Percentiles rank a stretch among this genome's conserved stretches.
These are phyloP conservation scores for Plumapathes pennacea DNA, from an alignment of 92 coral and sea anemone genomes.

Conservation along the genomic window DNA sequence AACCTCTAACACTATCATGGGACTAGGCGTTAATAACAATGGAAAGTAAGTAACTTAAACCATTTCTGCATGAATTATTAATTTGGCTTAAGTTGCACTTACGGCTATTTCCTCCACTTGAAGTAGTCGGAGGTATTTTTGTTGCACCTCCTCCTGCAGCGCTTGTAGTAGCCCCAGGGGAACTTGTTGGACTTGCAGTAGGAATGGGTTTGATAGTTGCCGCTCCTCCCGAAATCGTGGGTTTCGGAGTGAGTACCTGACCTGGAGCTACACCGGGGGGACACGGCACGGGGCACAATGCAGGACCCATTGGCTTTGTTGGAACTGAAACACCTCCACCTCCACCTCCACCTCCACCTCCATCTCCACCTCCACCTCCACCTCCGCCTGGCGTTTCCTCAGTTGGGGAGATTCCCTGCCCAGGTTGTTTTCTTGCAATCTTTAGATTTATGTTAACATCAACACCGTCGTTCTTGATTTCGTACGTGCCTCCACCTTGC, in stretches of 20 bases:
- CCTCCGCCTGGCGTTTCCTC: constrained; percentile 1
- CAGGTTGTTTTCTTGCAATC: no score
- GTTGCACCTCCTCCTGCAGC: constrained; percentile 18
- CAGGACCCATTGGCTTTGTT: constrained; percentile 13
- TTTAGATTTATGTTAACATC: constrained; percentile 59
- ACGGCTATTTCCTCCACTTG: constrained; percentile 1
- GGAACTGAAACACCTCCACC: constrained; percentile 4
- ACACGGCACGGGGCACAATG: constrained; percentile 25
- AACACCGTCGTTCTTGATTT: constrained; percentile 51
- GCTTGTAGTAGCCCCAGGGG: constrained; percentile 3
- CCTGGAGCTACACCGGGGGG: constrained; percentile 14
- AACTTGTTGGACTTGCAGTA: background rate
- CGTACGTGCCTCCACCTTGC: constrained; percentile 83
- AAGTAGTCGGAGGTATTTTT: constrained; percentile 4
- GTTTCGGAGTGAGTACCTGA: no score
- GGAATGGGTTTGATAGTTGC: no score
- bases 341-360: background rate
- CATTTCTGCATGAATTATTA: constrained; percentile 10
- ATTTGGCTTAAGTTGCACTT: background rate
- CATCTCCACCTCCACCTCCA: constrained; percentile 8
- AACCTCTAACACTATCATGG: no score
- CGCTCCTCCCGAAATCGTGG: no score
- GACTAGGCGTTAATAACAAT: no score
- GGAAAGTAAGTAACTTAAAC: no score
- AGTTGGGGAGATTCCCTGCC: no score